Percentiles rank a stretch among this genome's conserved stretches.
phyloP scores from a whole-genome alignment of 1,140 invertebrate species.

The Meloidogyne exigua region DNA sequence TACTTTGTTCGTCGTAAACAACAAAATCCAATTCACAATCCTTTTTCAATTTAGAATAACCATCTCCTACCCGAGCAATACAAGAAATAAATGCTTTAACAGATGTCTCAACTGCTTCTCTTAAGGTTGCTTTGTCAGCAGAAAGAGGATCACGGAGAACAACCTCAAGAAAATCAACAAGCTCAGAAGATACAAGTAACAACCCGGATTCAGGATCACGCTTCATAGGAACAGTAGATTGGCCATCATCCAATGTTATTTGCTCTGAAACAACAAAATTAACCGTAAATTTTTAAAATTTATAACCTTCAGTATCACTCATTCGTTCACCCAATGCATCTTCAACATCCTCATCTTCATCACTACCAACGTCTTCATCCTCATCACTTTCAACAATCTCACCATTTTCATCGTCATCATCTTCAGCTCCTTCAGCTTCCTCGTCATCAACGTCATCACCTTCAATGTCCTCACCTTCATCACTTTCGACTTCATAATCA shows the following conservation, averaged over 20 bases:
- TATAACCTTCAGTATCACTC: neutral
- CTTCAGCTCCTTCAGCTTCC: slow-evolving; percentile 30
- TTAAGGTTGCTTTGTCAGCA: slow-evolving; percentile 27
- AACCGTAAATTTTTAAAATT: neutral
- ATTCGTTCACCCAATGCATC: slow-evolving; percentile 9
- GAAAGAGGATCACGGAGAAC: slow-evolving; percentile 32
- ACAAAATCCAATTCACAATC: slow-evolving; percentile 45
- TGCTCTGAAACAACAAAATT: neutral
- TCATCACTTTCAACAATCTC: no score
- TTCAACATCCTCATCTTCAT: slow-evolving; percentile 37
- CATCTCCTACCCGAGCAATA: slow-evolving; percentile 46
- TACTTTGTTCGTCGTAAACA: slow-evolving; percentile 50
- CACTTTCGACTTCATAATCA: no score
- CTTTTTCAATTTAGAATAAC: slow-evolving; percentile 13
- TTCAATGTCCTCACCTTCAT: no score
- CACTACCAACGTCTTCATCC: slow-evolving; percentile 26
- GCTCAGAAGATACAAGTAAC: slow-evolving; percentile 24
- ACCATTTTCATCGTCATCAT: slow-evolving; percentile 6
- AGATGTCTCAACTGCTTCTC: slow-evolving; percentile 35
- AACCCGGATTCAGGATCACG: slow-evolving; percentile 20
- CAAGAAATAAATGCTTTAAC: slow-evolving; percentile 55
- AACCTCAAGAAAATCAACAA: slow-evolving; percentile 27
- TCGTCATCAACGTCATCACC: no score
- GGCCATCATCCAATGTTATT: neutral
- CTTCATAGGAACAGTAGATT: neutral